Evolutionary conservation across 2,888 invertebrate genomes (phyloP).

Genomic region (Lycia hirtaria): DNA sequence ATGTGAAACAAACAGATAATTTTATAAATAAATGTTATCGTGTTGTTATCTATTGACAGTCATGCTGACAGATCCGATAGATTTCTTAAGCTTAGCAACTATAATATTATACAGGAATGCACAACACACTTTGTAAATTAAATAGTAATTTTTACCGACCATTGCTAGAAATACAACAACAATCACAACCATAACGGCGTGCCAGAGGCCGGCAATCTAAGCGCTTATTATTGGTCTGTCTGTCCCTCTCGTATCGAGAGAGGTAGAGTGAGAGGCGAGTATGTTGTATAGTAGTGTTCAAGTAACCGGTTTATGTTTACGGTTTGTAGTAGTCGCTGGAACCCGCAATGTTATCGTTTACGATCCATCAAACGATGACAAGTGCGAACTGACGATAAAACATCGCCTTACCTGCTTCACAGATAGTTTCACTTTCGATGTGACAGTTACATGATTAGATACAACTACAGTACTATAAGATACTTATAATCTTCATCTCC

Average conservation of each 20-base stretch:
- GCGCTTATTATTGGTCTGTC: conserved; percentile 15
- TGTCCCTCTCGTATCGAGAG: conserved; percentile 27
- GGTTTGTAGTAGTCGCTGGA: conserved; percentile 32
- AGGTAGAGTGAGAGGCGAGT: conserved; percentile 25
- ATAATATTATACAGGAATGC: too few relatives aligned
- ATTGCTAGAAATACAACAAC: conserved; percentile 31
- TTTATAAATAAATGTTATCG: background rate
- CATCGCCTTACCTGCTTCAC: conserved; percentile 5
- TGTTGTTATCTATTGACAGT: background rate
- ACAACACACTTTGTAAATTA: background rate
- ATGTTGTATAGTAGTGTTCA: conserved; percentile 23
- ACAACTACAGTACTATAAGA: background rate
- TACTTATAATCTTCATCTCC: background rate
- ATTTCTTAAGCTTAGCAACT: too few relatives aligned
- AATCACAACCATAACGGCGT: conserved; percentile 27
- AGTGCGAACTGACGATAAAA: conserved; percentile 33
- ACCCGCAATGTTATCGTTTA: conserved; percentile 45
- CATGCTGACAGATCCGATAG: background rate
- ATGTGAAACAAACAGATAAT: background rate
- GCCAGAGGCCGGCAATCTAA: conserved; percentile 29
- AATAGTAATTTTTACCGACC: conserved; percentile 15
- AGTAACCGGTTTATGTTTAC: conserved; percentile 47
- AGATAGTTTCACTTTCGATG: background rate
- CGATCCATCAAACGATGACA: conserved; percentile 49
- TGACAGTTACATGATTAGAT: conserved; percentile 1